Conservation (phyloP, 2,888 invertebrate genomes). For the Cerceris ruficornis region DNA sequence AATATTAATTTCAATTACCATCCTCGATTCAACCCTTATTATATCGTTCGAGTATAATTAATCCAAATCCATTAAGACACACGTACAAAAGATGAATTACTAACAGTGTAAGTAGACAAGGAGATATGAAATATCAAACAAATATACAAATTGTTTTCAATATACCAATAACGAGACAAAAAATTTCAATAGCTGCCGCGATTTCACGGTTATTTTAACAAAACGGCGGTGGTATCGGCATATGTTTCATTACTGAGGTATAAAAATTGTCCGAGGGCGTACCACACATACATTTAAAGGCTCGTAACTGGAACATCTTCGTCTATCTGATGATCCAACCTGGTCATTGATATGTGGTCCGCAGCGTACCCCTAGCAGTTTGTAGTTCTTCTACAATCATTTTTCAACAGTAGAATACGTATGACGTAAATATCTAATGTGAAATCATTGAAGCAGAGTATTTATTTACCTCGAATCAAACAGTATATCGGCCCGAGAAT, state of each 20-base stretch:
- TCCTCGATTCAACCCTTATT: background rate
- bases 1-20: too few species aligned
- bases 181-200: slow-evolving; percentile 17
- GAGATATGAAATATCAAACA: slow-evolving; percentile 20
- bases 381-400: slow-evolving; percentile 63
- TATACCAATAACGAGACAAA: slow-evolving; percentile 37
- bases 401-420: background rate
- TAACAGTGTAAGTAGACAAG: slow-evolving; percentile 12
- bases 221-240: slow-evolving; percentile 35
- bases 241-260: slow-evolving; percentile 44
- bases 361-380: slow-evolving; percentile 78
- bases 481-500: slow-evolving; percentile 82
- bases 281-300: slow-evolving; percentile 76
- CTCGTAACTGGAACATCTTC: slow-evolving; percentile 73
- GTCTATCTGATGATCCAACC: slow-evolving; percentile 71
- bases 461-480: slow-evolving; percentile 77
- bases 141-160: slow-evolving; percentile 15
- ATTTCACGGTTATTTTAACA: slow-evolving; percentile 10
- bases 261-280: slow-evolving; percentile 76
- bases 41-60: background rate
- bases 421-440: background rate
- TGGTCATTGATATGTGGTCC: slow-evolving; percentile 77
- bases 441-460: background rate
- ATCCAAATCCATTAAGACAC: background rate
- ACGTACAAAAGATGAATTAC: background rate